Conservation (phyloP, 2,797 vertebrate species). For the Aeoliscus strigatus region DNA sequence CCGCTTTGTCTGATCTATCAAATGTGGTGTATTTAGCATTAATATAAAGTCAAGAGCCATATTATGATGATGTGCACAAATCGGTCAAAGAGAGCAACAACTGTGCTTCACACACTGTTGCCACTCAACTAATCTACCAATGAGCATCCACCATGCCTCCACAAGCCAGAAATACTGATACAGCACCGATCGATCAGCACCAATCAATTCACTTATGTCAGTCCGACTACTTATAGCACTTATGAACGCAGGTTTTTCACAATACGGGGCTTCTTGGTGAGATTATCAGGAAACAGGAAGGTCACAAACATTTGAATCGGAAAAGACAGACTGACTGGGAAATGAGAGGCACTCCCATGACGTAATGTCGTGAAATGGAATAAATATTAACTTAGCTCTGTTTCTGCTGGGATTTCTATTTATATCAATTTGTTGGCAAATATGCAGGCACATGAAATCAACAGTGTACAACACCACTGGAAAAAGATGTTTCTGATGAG, state of each 20-base stretch:
- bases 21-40: no score
- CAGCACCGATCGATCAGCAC: constrained; percentile 31
- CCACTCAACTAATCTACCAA: no score
- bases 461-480: no score
- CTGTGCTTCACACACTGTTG: no score
- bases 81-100: no score
- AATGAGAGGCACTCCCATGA: constrained; percentile 11
- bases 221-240: constrained; percentile 8
- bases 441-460: no score
- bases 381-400: background rate
- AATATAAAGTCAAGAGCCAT: no score
- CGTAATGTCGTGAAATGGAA: constrained; percentile 24
- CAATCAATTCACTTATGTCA: constrained; percentile 12
- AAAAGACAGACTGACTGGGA: constrained; percentile 4
- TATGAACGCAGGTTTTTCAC: constrained; percentile 3
- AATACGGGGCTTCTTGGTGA: constrained; percentile 7
- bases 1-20: no score
- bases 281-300: constrained; percentile 5
- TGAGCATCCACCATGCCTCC: background rate
- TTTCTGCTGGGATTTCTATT: constrained; percentile 5
- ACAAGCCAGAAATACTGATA: constrained; percentile 23
- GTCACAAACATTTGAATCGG: constrained; percentile 5
- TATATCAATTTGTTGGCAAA: no score
- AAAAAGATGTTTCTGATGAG: no score
- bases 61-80: no score